Evolutionary conservation across 2,113 vertebrate genomes (phyloP), one percentile per base, ranked within the genome.

Genomic region (Morone chrysops): DNA sequence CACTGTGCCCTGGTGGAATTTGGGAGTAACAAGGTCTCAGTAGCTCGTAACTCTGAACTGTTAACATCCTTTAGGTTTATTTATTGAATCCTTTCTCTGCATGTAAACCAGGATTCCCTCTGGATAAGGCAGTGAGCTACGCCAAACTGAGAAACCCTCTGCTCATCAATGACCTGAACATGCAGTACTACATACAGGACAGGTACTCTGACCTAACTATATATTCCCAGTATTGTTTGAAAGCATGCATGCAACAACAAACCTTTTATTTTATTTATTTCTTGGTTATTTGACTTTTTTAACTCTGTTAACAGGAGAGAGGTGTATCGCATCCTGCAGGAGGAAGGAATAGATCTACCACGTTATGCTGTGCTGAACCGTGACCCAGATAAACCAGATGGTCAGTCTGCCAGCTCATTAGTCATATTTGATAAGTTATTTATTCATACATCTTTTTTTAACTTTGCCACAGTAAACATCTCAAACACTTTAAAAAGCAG

Each of bases 121-220:
- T 99, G 92, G 98, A 99, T 92, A 99, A 99, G 88, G 98, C 98
- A 1, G 98, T 99, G 87, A 97, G 97, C 90, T 99, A 99, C 25
- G 97, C 97, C 84, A 98, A 97, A 83, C 97, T 99, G 72, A 96
- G 98, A 91, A 98, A 96, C 77, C 98, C 98, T 3, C 97, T 99
- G 86, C 96, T 97, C 85, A 97, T 99, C 90, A 99, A 99, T 48
- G 98, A 99, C 91, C 95, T 99, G 89, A 96, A 99, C 82, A 99
- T 98, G 97, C 98, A 99, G 93, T 99, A 98, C 94, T 99, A 96
- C 88, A 99, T 99, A 91, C 98, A 99, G 93, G 98, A 99, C 96
- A 97, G 98, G 98, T 99, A 63, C 22, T 22, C 6, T 1, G 0
- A 11, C 13, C 7, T 14, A 5, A 18, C 2, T 62, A 3, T n/a